Base-by-base conservation (phyloP, 2,888 invertebrate genomes). In the Fissipunctia ypsillon region DNA sequence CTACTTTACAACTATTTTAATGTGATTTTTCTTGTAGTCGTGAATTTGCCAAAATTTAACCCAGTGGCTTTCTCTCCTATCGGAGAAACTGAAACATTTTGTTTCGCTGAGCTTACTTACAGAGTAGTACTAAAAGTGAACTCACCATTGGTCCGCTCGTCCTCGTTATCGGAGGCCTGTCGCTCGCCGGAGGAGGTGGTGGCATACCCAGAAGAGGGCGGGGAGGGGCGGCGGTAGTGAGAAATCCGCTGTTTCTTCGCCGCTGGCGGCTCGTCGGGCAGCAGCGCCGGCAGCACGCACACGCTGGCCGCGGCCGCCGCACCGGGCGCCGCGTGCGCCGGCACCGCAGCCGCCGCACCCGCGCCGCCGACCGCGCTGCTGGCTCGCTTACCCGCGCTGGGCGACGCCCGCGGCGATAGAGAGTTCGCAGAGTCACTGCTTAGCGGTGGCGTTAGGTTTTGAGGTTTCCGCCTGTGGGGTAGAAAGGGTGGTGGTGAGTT, bases 401-500 rank as follows among this genome's bases (percentile, higher is more conserved):
- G 96, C 54, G 97, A 97, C 78, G 96, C 97, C 85, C 98, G 98
- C 80, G 98, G 98, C 76, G 98, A 98, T 6, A 98, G 98, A 78
- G 98, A 98, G 90, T 98, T 98, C 59, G 98, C 98, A 52, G 98
- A 98, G 91, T 98, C 98, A 89, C 98, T 98, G 91, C 98, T 98
- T 84, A 98, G 97, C 54, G 99, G 98, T 78, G 99, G 98, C 79
- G 98, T 99, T 90, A 99, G 96, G 95, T 98, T 99, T 96, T 98
- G 98, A 90, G 98, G 98, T 96, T 98, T 99, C 92, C 98, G 98
- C 94, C 98, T 98, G 94, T 38, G 48, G 76, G 72, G 22, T 14
- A 71, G 28, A 80, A 60, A 79, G 6, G 12, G 0, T 22, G 3
- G 0, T 43, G 19, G 31, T 80, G 31, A 67, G 19, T n/a, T 78